A percentile compares a stretch with the other conserved stretches of the same genome.
Conservation (phyloP, 2,113 vertebrate genomes). For the Pituophis catenifer region DNA sequence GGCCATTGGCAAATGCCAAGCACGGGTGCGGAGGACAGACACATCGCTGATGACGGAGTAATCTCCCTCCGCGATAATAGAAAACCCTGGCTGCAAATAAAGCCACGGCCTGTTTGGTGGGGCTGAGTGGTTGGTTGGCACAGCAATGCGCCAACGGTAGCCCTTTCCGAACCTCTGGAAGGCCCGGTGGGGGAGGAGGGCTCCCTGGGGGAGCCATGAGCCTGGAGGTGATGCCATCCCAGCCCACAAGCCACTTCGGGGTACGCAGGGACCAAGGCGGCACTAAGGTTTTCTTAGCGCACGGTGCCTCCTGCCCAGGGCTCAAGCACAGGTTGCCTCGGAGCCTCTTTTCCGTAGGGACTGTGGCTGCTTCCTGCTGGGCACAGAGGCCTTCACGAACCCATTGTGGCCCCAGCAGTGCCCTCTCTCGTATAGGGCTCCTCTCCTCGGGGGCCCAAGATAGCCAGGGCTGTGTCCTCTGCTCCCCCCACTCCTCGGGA, state of each 20-base stretch:
- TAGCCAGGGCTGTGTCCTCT: neutral
- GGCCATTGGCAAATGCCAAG: neutral
- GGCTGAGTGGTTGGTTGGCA: no score
- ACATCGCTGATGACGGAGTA: neutral
- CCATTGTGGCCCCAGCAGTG: neutral
- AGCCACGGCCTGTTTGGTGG: neutral
- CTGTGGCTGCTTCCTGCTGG: conserved; percentile 55
- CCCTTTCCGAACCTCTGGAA: neutral
- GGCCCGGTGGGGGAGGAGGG: neutral
- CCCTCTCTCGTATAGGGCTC: neutral
- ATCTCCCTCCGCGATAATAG: neutral
- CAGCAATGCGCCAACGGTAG: neutral
- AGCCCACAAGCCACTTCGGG: neutral
- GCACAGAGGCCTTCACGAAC: neutral
- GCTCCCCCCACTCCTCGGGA: fast-evolving
- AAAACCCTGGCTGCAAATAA: neutral
- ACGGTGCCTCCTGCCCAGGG: no score
- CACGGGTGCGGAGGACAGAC: neutral
- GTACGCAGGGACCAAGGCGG: neutral
- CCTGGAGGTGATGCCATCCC: neutral
- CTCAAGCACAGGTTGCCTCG: conserved; percentile 25
- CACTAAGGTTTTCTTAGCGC: neutral
- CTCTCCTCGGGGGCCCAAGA: neutral
- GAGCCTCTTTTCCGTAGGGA: conserved; percentile 15
- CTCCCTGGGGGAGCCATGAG: neutral